phyloP scores from a whole-genome alignment of 1,140 invertebrate species.

The Battus philenor region DNA sequence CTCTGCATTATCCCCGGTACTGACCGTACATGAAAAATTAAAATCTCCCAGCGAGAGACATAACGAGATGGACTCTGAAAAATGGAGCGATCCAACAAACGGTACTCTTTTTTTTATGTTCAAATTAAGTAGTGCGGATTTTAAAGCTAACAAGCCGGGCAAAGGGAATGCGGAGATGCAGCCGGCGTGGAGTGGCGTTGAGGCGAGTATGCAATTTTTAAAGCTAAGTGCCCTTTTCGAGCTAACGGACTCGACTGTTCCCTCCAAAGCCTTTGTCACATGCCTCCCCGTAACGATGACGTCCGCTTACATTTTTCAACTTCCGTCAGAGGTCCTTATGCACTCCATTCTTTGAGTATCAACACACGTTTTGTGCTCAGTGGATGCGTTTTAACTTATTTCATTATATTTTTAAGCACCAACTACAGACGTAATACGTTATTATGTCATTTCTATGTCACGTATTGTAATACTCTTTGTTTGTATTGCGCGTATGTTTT shows the following conservation, averaged over 20 bases:
- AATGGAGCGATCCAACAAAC: constrained; percentile 15
- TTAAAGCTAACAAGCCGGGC: constrained; percentile 23
- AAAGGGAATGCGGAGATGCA: constrained; percentile 21
- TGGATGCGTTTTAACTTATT: no score
- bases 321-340: constrained; percentile 1
- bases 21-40: constrained; percentile 3
- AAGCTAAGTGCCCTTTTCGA: constrained; percentile 24
- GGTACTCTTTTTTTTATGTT: constrained; percentile 5
- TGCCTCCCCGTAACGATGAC: constrained; percentile 4
- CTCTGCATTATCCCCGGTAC: constrained; percentile 1
- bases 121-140: constrained; percentile 22
- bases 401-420: no score
- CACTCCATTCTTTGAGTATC: not conserved
- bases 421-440: no score
- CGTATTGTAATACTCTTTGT: no score
- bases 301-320: constrained; percentile 14
- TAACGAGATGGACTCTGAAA: constrained; percentile 7
- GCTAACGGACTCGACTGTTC: constrained; percentile 18
- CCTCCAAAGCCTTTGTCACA: constrained; percentile 8
- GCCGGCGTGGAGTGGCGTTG: constrained; percentile 16
- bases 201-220: constrained; percentile 24
- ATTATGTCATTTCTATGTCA: no score
- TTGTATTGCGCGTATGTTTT: no score
- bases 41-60: constrained; percentile 4
- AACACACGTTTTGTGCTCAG: not conserved